These are phyloP conservation scores for Dolichallabes microphthalmus DNA, from an alignment of 2,113 vertebrate genomes.

Conservation along the genomic window DNA sequence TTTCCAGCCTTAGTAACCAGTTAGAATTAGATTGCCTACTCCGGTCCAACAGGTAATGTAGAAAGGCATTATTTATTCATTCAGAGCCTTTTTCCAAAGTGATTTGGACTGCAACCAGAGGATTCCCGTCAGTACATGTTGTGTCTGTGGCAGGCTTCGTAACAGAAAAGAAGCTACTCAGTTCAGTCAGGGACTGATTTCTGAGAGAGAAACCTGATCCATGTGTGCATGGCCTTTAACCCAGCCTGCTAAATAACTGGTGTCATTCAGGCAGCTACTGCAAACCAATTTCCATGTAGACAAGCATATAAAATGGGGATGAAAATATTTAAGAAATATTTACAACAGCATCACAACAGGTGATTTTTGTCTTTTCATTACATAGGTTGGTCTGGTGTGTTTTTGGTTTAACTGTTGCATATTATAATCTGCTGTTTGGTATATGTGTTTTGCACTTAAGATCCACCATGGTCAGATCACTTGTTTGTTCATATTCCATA, in stretches of 20 bases:
- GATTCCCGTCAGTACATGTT: slow-evolving; percentile 38
- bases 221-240: slow-evolving; percentile 19
- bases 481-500: neutral
- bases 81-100: slow-evolving; percentile 9
- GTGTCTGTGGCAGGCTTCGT: neutral
- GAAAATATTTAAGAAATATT: neutral
- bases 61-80: slow-evolving; percentile 44
- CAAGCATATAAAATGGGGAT: neutral
- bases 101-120: slow-evolving; percentile 39
- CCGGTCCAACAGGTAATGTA: slow-evolving; percentile 26
- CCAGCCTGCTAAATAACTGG: neutral
- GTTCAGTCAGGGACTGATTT: slow-evolving; percentile 32
- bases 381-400: neutral
- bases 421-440: neutral
- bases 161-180: slow-evolving; percentile 5
- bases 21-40: slow-evolving; percentile 11
- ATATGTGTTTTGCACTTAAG: neutral
- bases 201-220: slow-evolving; percentile 20
- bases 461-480: neutral
- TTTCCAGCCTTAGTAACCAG: neutral
- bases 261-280: neutral
- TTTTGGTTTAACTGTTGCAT: neutral
- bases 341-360: neutral
- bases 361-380: neutral
- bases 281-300: neutral